A percentile compares a stretch with the other conserved stretches of the same genome.
phyloP scores from a whole-genome alignment of 2,888 invertebrate species.

The Caenorhabditis doughertyi region DNA sequence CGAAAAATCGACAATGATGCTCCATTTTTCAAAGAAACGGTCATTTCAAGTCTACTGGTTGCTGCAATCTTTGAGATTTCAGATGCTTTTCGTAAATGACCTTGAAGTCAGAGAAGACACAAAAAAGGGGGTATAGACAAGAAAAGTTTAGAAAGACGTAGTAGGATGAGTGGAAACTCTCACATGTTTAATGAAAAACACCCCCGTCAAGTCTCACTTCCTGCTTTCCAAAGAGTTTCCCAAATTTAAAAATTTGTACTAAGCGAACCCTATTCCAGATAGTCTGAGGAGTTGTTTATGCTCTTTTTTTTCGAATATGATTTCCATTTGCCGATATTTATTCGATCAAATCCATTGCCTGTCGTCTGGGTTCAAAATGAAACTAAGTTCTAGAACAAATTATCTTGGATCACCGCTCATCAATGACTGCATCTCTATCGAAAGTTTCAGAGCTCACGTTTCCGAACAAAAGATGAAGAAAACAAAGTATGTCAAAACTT shows the following conservation, averaged over 20 bases:
- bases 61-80: conserved; percentile 1
- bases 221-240: too few relatives aligned
- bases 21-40: too few relatives aligned
- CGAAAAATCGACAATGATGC: too few relatives aligned
- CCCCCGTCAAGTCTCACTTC: neutral
- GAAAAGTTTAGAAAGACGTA: too few relatives aligned
- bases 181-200: neutral
- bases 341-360: too few relatives aligned
- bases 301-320: too few relatives aligned
- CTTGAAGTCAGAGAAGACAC: neutral
- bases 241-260: too few relatives aligned
- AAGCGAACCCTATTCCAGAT: too few relatives aligned
- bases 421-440: neutral
- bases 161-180: too few relatives aligned
- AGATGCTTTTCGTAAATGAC: neutral
- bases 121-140: neutral
- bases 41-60: too few relatives aligned
- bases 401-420: neutral
- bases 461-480: neutral
- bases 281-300: too few relatives aligned
- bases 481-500: neutral
- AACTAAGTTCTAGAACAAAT: neutral
- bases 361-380: neutral
- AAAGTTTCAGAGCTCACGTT: conserved; percentile 15
- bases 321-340: too few relatives aligned